Base-by-base conservation (phyloP, 2,888 invertebrate species). In the Drosophila pseudotakahashii region DNA sequence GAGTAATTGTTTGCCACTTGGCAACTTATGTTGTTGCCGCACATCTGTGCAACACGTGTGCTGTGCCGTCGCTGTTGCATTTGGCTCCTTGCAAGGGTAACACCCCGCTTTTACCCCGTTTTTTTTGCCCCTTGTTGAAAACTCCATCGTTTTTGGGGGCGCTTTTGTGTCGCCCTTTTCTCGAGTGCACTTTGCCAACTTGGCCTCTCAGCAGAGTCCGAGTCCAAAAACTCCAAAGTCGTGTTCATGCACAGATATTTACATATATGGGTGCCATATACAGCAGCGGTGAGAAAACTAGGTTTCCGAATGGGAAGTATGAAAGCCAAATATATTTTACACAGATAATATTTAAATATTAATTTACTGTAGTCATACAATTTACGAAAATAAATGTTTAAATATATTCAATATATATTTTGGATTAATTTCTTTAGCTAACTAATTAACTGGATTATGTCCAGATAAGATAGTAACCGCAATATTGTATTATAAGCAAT, bases 41-140 rank as follows among this genome's bases (percentile, higher is more conserved):
- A 71, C 74, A 72, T 77, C 62, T 63, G 71, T 55, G 75, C 75
- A 82, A 82, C 75, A 78, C 78, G 78, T 78, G 78, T 78, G 78
- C 30, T 19, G 19, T 19, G 19, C 19, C 47, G 68, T 19, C 19
- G 19, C 42, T 34, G 44, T 23, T 60, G 61, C 45, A 30, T 19
- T 37, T 32, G 42, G 26, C 50, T 48, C 52, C 48, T 44, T 64
- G 44, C 36, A 26, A 42, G 32, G 41, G 36, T 34, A 34, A 47
- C 14, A 26, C 34, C 42, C 34, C 60, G 34, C 7, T 30, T 41
- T 57, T 48, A 14, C 39, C 19, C 16, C 41, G 6, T 7, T 30
- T 13, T 9, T 14, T 26, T 26, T 5, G 5, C 0, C 3, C 13
- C 14, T 30, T n/a, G 14, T 19, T 7, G 14, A 10, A 32, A 62